Base-by-base conservation (phyloP, 2,113 vertebrate species). In the Megaceryle maxima region DNA sequence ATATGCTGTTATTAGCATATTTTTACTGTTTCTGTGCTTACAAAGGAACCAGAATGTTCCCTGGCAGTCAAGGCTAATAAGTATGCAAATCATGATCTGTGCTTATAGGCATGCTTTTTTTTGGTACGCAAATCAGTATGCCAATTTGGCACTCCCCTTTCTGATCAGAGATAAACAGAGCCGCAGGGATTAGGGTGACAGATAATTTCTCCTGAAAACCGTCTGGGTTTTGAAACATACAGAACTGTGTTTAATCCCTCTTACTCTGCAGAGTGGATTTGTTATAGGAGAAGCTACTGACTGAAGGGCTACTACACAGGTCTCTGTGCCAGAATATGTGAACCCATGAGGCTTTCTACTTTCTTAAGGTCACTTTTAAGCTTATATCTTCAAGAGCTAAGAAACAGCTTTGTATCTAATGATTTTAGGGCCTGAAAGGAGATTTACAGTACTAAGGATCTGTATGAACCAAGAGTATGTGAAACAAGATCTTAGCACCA, bases 1-100 rank as follows among this genome's bases (percentile, higher is more conserved):
- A 94, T 97, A 96, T 87, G 88, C 91, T n/a, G 63, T 87, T 92
- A 96, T 94, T 97, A 97, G 91, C 95, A 96, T 96, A 97, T 93
- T 96, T 96, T 94, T 91, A 92, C 92, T 97, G 83, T 96, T 96
- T 92, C 91, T 94, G 57, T 91, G 92, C 96, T 94, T 91, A 89
- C 83, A 87, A 94, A 95, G 78, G 87, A 96, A 79, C 88, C 91
- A 94, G 92, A 96, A 97, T 91, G 70, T 96, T 96, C 94, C 59
- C 50, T 94, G 92, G 95, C 95, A 96, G 95, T 96, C 95, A 92
- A 85, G 77, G 81, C 91, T 97, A 96, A 94, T 97, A 95, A 94
- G 91, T 93, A 95, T 95, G 94, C 88, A 96, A 96, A 96, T 96
- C 94, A 92, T 94, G 95, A 96, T 96, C 88, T 94, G 77, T 91